Evolutionary conservation across 2,888 invertebrate species (phyloP), one percentile per base, ranked within the genome.

Genomic region (Heliothis peltigera): DNA sequence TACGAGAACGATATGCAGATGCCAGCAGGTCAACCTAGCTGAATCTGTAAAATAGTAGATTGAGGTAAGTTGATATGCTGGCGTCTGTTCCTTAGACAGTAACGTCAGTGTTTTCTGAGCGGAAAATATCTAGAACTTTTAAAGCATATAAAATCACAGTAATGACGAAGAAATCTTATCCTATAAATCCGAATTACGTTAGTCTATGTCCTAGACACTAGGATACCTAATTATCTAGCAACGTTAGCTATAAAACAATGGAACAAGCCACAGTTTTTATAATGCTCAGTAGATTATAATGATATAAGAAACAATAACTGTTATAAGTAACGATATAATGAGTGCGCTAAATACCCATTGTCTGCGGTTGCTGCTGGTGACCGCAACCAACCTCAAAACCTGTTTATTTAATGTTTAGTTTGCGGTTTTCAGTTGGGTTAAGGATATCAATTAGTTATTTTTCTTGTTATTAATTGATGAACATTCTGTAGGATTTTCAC

Each of bases 311-410:
- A 70, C 47, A 59, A 64, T 70, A 64, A 70, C 71, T 19, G 43
- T 42, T 64, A 5, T 44, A 52, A 64, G 51, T 70, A 70, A 70
- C 51, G 22, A 71, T 52, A 42, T 32, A 59, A 58, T 62, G 57
- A 47, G 58, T 42, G n/a, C 28, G 44, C 67, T 73, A 56, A 72
- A 59, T 49, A 49, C 15, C 59, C 62, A 73, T 63, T 72, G 58
- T 73, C 59, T 49, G 58, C 2, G 68, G 62, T 53, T 49, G 18
- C 32, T 35, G 8, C 43, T 12, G 19, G 43, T 17, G n/a, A 55
- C 47, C 44, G 52, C 73, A 72, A 18, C 19, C 28, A 48, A 47
- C 28, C 28, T 25, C 32, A n/a, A 44, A 58, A 57, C 48, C 18
- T 42, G 28, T 58, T 61, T 39, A 22, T 51, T 72, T 55, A 51